Percentiles rank a stretch among this genome's conserved stretches.
These are phyloP conservation scores for Xiphorhynchus elegans DNA, from an alignment of 2,113 vertebrate genomes.

Conservation along the genomic window DNA sequence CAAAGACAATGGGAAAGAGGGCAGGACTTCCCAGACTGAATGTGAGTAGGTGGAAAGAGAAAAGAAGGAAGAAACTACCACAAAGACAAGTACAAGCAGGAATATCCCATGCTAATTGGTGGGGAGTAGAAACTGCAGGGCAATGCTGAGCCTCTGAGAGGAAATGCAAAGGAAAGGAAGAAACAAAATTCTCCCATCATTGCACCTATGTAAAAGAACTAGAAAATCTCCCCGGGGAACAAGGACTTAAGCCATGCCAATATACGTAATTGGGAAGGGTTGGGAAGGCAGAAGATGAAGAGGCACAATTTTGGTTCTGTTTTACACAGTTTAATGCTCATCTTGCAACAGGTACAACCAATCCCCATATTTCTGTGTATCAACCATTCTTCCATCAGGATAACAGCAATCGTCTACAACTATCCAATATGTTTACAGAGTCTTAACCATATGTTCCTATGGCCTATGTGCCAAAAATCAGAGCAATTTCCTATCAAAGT, in stretches of 20 bases:
- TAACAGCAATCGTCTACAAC: slow-evolving; percentile 7
- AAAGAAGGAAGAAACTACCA: not conserved
- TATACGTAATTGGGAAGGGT: not conserved
- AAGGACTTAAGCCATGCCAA: not conserved
- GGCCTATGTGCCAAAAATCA: slow-evolving; percentile 28
- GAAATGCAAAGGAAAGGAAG: not conserved
- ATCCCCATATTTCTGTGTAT: not conserved
- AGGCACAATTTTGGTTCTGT: not conserved
- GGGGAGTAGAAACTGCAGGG: not conserved
- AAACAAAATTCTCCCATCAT: not conserved
- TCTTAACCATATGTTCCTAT: slow-evolving; percentile 30
- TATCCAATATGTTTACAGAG: slow-evolving; percentile 10
- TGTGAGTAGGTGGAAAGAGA: not conserved
- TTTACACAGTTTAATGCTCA: not conserved
- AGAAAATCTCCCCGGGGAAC: not conserved
- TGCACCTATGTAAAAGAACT: not conserved
- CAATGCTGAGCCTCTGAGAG: not conserved
- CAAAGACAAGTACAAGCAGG: not conserved
- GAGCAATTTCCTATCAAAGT: slow-evolving; percentile 38
- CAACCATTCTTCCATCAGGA: not conserved
- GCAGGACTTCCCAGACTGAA: not conserved
- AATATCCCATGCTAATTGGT: rapidly evolving
- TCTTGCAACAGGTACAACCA: slow-evolving; percentile 9
- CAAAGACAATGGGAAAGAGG: not conserved
- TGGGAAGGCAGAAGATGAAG: not conserved